These are phyloP conservation scores for Asteroscopus sphinx DNA, from an alignment of 2,888 invertebrate genomes.

Conservation along the genomic window DNA sequence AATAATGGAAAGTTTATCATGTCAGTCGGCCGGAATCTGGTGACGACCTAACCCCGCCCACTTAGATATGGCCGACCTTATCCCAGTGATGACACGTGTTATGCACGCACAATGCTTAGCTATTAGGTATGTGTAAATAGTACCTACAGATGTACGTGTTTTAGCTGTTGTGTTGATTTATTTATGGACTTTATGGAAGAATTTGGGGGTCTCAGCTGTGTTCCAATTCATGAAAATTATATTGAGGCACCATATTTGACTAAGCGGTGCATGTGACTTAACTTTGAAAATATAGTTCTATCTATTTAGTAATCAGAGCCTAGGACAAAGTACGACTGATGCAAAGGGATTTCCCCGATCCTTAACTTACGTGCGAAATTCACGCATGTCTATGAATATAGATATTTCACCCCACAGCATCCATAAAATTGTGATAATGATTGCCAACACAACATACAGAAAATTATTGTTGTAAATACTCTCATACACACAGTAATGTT, in stretches of 20 bases:
- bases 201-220: not conserved
- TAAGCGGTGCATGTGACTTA: too few species aligned
- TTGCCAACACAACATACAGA: not conserved
- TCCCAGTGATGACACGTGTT: slow-evolving; percentile 20
- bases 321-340: too few species aligned
- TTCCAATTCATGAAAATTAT: too few species aligned
- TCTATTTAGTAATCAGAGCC: too few species aligned
- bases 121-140: slow-evolving; percentile 11
- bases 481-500: not conserved
- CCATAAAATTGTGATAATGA: not conserved
- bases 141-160: not conserved
- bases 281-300: too few species aligned
- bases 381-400: too few species aligned
- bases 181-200: slow-evolving; percentile 8
- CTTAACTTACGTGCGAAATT: too few species aligned
- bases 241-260: too few species aligned
- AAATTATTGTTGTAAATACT: not conserved
- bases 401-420: too few species aligned
- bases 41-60: slow-evolving; percentile 51
- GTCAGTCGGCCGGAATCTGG: slow-evolving; percentile 11
- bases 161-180: not conserved
- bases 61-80: slow-evolving; percentile 45
- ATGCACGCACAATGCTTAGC: slow-evolving; percentile 1
- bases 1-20: slow-evolving; percentile 43
- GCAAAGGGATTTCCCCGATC: too few species aligned